Conservation (phyloP, 2,113 vertebrate species). For the Ia io region DNA sequence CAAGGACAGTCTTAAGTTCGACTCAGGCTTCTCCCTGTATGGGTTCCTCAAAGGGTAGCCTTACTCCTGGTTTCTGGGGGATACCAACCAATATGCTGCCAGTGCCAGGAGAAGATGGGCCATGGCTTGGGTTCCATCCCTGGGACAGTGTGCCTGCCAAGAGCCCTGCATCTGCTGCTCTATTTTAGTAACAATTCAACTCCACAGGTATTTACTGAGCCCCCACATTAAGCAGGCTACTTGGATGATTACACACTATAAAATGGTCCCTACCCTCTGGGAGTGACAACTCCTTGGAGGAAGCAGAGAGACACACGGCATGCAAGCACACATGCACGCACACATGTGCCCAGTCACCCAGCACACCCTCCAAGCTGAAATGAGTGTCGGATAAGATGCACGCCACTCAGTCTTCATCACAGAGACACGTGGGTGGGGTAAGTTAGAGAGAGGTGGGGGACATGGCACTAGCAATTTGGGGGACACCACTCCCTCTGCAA, state of each 20-base stretch:
- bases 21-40: neutral
- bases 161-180: neutral
- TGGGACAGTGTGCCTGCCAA: neutral
- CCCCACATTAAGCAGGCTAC: neutral
- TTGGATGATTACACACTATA: neutral
- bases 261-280: neutral
- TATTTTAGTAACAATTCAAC: constrained; percentile 31
- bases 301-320: neutral
- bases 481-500: constrained; percentile 33
- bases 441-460: constrained; percentile 57
- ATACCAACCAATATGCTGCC: neutral
- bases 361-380: constrained; percentile 10
- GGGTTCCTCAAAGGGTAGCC: constrained; percentile 9
- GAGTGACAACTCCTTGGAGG: neutral
- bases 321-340: neutral
- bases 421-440: neutral
- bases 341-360: neutral
- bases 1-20: constrained; percentile 1
- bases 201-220: neutral
- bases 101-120: neutral
- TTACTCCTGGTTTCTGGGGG: neutral
- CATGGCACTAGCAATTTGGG: neutral
- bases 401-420: constrained; percentile 55
- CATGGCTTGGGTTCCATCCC: constrained; percentile 16
- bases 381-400: constrained; percentile 57